Base-by-base conservation (phyloP, 2,888 invertebrate species). In the Cyaniris semiargus region DNA sequence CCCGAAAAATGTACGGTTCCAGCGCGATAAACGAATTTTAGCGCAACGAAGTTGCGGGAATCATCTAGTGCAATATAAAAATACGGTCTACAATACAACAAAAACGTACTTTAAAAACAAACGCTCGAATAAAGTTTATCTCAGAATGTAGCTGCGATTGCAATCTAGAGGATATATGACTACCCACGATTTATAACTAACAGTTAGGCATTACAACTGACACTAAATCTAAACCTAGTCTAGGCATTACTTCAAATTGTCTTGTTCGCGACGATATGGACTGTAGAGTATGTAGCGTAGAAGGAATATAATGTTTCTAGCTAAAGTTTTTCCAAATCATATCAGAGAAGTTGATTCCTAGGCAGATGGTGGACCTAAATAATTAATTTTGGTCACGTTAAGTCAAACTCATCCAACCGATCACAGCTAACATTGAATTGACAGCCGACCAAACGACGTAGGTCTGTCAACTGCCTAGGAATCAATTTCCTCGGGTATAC, bases 221-320 rank as follows among this genome's bases (percentile, higher is more conserved):
- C 81, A 82, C 83, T 87, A 87, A 87, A 87, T 87, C 86, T 86
- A 83, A 83, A 82, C 84, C 83, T 82, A 86, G 84, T 82, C 85
- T 83, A 83, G 85, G 85, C 82, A 85, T 87, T 86, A 86, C 84
- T 86, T 84, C 83, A 83, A 85, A 86, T 85, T 85, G 86, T 86
- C 85, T 85, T 83, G 84, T 85, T 83, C 84, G 80, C 83, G 82
- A 82, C 79, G 80, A 82, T 81, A 79, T 66, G 44, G 75, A 74
- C 56, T 23, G 15, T 66, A 31, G 27, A 76, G 18, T 38, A 15
- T 13, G 72, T 23, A 72, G 13, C n/a, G n/a, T 48, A 60, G 66
- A 75, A 75, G 66, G 70, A 70, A 71, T 38, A 18, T 56, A 38
- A 1, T 38, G 38, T 38, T 38, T 8, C 7, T 34, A 34, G 34